Percentiles rank a stretch among this genome's conserved stretches.
Conservation (phyloP, 1,140 invertebrate genomes). For the Meloidogyne chitwoodi region DNA sequence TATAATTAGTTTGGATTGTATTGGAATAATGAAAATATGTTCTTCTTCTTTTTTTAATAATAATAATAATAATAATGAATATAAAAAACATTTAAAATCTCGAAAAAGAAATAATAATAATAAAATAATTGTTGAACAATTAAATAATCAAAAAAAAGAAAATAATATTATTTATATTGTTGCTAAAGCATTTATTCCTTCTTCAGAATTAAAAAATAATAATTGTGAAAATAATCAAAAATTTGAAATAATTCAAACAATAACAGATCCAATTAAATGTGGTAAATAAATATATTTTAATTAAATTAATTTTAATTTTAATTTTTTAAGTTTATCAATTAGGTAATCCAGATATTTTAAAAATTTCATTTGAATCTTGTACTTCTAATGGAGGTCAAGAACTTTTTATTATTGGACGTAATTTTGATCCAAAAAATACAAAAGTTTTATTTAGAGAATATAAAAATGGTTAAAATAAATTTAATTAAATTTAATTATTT, state of each 20-base stretch:
- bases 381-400: slow-evolving; percentile 75
- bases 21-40: slow-evolving; percentile 77
- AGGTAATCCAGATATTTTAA: slow-evolving; percentile 88
- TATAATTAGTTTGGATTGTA: slow-evolving; percentile 66
- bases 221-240: background rate
- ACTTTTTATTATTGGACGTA: slow-evolving; percentile 89
- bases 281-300: slow-evolving; percentile 69
- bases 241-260: slow-evolving; percentile 74
- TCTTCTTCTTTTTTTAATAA: slow-evolving; percentile 93
- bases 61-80: slow-evolving; percentile 64
- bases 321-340: slow-evolving; percentile 78
- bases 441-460: slow-evolving; percentile 76
- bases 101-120: background rate
- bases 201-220: slow-evolving; percentile 67
- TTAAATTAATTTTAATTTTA: background rate
- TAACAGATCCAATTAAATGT: slow-evolving; percentile 87
- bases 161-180: slow-evolving; percentile 91
- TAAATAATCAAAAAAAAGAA: slow-evolving; percentile 4
- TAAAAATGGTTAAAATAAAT: slow-evolving; percentile 32
- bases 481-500: slow-evolving; percentile 3
- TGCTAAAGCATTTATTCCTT: slow-evolving; percentile 76
- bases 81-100: background rate
- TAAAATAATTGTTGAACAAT: background rate
- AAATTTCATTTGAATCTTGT: slow-evolving; percentile 78
- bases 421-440: slow-evolving; percentile 84